Base-by-base conservation (phyloP, 2,888 invertebrate genomes). In the Plebejus melissa region DNA sequence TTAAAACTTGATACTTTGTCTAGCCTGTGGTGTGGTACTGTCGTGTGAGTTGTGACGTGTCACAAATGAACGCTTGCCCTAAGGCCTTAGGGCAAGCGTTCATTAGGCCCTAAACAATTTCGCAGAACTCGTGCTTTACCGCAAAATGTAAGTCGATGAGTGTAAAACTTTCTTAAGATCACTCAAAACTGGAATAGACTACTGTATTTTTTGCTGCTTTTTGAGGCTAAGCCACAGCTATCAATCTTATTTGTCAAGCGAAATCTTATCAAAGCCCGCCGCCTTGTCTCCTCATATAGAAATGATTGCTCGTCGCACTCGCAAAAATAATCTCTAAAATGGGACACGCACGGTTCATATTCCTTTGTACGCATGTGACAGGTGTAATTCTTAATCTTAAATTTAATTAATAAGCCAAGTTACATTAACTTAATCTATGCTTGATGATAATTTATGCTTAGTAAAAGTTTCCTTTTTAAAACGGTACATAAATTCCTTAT, bases 281-380 rank as follows among this genome's bases (percentile, higher is more conserved):
- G 65, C 65, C 9, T 2, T 11, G 22, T 16, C 60, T 4, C 11
- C 9, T 60, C 28, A 11, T 65, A 7, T 22, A 65, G 32, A 32
- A 22, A 28, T 11, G 4, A 60, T 0, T 28, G 28, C 5, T 32
- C 5, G 32, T 13, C 13, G 32, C 32, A 32, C 22, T 60, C 9
- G 7, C 65, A 13, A 36, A 32, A 65, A 32, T 65, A 36, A 32
- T 11, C 65, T 16, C 4, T 65, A 65, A 11, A 32, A 5, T 32
- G 1, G 1, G 5, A 2, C 0, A 32, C 0, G 32, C 5, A 65
- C 11, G 32, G 32, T 16, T 13, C 16, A 22, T 16, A 65, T 32
- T 65, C 65, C 32, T 65, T 1, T 79, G 78, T 77, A 77, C 77
- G 75, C 77, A 72, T 75, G 74, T 76, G 77, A 76, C 32, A 36